These are phyloP conservation scores for Xiphophorus maculatus DNA, from an alignment of 2,113 vertebrate species.

Conservation along the genomic window DNA sequence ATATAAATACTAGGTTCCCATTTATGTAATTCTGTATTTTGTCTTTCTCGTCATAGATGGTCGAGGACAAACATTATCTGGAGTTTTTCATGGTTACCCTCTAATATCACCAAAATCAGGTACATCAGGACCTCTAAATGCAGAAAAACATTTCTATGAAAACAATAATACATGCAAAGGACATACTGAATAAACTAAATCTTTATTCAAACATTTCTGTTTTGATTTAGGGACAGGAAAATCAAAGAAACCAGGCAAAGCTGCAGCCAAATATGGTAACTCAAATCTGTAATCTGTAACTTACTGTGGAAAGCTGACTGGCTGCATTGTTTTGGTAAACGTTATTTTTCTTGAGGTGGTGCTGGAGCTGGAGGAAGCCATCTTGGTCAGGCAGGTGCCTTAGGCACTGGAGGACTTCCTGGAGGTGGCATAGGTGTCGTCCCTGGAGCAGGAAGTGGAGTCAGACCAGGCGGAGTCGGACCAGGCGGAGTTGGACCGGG, in stretches of 20 bases:
- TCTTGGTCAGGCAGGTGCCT: conserved; percentile 65
- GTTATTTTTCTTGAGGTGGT: conserved; percentile 25
- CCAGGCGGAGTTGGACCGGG: conserved; percentile 23
- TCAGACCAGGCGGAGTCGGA: conserved; percentile 22
- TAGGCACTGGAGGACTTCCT: conserved; percentile 58
- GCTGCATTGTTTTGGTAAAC: not conserved
- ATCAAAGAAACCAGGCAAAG: conserved; percentile 72
- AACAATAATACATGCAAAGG: not conserved
- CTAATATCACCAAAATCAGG: conserved; percentile 77
- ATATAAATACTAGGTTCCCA: not conserved
- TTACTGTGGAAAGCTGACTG: not conserved
- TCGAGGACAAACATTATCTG: conserved; percentile 67
- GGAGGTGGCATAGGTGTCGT: conserved; percentile 43
- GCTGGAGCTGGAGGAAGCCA: conserved; percentile 57
- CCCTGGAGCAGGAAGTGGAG: conserved; percentile 49
- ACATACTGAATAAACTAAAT: not conserved
- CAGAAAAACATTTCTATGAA: not conserved
- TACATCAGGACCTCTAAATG: conserved; percentile 25
- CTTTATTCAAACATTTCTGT: not conserved
- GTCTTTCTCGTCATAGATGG: conserved; percentile 59
- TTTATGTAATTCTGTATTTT: not conserved
- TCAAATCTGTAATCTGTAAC: not conserved
- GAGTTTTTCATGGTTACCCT: conserved; percentile 76
- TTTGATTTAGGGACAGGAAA: conserved; percentile 63
- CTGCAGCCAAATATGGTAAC: conserved; percentile 73